These are phyloP conservation scores for Coranthus polyacanthus DNA, from an alignment of 2,797 vertebrate genomes.

Conservation along the genomic window DNA sequence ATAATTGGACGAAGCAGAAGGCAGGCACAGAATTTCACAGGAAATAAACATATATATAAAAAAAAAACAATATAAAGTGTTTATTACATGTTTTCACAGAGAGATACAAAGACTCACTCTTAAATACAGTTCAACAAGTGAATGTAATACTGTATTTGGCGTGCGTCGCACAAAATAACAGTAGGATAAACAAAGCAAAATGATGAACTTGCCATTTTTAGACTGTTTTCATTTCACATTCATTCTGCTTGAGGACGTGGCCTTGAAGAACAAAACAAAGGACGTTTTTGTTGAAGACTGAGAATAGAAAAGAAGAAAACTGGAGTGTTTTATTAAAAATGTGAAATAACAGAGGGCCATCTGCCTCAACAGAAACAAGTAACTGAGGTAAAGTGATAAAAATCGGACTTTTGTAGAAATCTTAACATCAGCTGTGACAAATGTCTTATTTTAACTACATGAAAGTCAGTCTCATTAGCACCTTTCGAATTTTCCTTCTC, in stretches of 20 bases:
- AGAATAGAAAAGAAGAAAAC: too few species aligned
- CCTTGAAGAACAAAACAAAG: conserved; percentile 1
- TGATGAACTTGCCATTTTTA: conserved; percentile 2
- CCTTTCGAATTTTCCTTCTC: conserved; percentile 11
- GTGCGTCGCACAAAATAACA: too few species aligned
- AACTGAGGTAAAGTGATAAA: conserved; percentile 4
- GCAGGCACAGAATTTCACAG: too few species aligned
- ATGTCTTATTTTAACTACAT: conserved; percentile 14
- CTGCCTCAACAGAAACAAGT: neutral
- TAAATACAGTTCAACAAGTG: too few species aligned
- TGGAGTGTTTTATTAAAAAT: neutral
- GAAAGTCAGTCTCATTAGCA: conserved; percentile 51
- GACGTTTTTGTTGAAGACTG: neutral
- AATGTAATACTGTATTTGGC: too few species aligned
- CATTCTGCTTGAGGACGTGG: neutral
- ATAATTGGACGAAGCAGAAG: too few species aligned
- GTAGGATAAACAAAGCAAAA: neutral
- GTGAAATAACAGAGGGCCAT: conserved; percentile 6
- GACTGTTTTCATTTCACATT: conserved; percentile 23
- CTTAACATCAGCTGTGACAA: neutral
- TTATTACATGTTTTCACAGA: too few species aligned
- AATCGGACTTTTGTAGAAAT: neutral
- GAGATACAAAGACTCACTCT: too few species aligned
- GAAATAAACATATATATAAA: too few species aligned
- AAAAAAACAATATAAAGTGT: too few species aligned